A percentile compares a stretch with the other conserved stretches of the same genome.
Evolutionary conservation across 1,140 invertebrate genomes (phyloP).

Genomic region (Laodelphax striatellus): DNA sequence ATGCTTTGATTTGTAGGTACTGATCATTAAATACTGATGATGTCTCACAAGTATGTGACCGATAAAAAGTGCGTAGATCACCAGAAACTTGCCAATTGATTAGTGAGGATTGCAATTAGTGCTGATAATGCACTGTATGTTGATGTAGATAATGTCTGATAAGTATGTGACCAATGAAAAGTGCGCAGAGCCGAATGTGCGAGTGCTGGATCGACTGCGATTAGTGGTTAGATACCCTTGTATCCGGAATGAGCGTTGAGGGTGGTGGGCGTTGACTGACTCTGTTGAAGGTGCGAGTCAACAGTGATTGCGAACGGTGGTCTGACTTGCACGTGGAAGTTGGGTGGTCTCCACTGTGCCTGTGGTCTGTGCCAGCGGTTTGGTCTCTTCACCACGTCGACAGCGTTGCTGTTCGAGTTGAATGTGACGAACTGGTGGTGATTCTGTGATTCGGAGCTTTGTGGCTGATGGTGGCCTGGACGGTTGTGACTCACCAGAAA

Average conservation of each 20-base stretch:
- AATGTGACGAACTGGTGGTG: slow-evolving; percentile 5
- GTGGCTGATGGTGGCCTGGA: not conserved
- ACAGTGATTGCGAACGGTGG: not conserved
- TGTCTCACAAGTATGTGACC: too few relatives aligned
- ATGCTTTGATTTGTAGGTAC: too few relatives aligned
- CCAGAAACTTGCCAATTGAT: too few relatives aligned
- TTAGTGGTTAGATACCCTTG: slow-evolving; percentile 12
- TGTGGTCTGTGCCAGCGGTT: not conserved
- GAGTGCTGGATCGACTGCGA: too few relatives aligned
- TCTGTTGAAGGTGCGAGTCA: not conserved
- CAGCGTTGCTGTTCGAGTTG: not conserved
- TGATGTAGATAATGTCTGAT: too few relatives aligned
- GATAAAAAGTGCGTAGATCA: too few relatives aligned
- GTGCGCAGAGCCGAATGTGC: too few relatives aligned
- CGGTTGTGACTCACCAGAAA: not conserved
- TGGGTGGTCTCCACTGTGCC: slow-evolving; percentile 3
- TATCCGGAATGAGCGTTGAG: slow-evolving; percentile 5
- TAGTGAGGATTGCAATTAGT: too few relatives aligned
- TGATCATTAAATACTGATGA: too few relatives aligned
- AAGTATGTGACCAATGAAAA: too few relatives aligned
- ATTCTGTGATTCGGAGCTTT: slow-evolving; percentile 12
- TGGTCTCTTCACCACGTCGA: not conserved
- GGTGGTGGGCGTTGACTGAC: not conserved
- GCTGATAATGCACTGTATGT: too few relatives aligned
- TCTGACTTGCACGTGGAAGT: not conserved